Evolutionary conservation across 2,888 invertebrate genomes (phyloP), one percentile per base, ranked within the genome.

Genomic region (Lithophane socia): DNA sequence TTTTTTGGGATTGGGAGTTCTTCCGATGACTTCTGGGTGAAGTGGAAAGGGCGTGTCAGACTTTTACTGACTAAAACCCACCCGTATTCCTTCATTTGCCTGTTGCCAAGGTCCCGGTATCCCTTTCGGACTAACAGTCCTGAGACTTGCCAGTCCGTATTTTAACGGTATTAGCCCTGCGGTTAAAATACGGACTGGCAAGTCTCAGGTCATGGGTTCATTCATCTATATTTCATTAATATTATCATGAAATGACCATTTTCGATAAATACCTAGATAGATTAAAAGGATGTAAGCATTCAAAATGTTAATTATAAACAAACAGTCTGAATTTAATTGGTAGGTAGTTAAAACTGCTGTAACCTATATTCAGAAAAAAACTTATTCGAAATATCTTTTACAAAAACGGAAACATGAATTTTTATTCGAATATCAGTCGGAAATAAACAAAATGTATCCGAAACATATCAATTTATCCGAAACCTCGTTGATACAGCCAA

Each of bases 391-490:
- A 78, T 52, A 5, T n/a, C 24, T 66, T 52, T 18, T n/a, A 37
- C 42, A 24, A 44, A 60, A 54, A 24, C n/a, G 29, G 24, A 52
- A 52, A 47, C 56, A 65, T 73, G 29, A 84, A 29, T 60, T 82
- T 82, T 73, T 52, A 67, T 83, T 75, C 24, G 58, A 76, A 79
- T 69, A 61, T 73, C 63, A 44, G 49, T 24, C n/a, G 42, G 61
- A 75, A 83, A 75, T 83, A 86, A 86, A 86, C 64, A 70, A 74
- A 79, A 63, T 69, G 13, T 82, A 75, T 78, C 67, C 49, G 65
- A 77, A 80, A 77, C 73, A 77, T 84, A 86, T 81, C 84, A 88
- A 83, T 86, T 82, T 86, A 82, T 77, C 13, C 54, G 78, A 75
- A 84, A 81, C 67, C 77, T 84, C 68, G 80, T 81, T 81, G 86